These are phyloP conservation scores for Montipora cactus DNA, from an alignment of 64 coral and sea anemone species.

Conservation along the genomic window DNA sequence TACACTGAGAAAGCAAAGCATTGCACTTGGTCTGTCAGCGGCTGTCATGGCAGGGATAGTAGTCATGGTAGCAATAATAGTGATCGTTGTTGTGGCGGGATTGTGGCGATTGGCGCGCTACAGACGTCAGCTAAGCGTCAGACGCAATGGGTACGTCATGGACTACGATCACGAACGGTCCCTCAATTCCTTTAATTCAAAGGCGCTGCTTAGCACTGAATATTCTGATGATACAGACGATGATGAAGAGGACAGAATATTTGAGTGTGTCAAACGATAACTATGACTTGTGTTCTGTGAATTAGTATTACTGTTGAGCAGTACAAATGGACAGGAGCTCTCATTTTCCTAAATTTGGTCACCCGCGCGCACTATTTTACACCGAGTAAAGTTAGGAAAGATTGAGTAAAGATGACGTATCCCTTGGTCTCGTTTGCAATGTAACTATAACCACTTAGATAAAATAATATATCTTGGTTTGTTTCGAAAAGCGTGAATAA, in stretches of 20 bases:
- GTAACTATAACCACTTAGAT: neutral
- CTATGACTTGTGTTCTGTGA: neutral
- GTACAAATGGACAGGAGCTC: neutral
- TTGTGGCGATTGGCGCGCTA: conserved; percentile 75
- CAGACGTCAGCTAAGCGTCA: conserved; percentile 47
- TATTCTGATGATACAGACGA: conserved; percentile 98
- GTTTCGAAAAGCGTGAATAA: no score
- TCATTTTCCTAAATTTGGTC: no score
- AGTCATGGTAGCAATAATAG: conserved; percentile 53
- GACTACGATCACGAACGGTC: conserved; percentile 89
- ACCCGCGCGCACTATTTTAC: no score
- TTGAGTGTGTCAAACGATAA: conserved; percentile 80
- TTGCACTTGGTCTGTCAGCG: conserved; percentile 63
- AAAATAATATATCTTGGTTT: neutral
- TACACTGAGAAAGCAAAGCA: conserved; percentile 44
- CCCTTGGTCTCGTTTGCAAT: no score
- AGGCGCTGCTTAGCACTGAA: conserved; percentile 92
- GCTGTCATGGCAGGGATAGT: conserved; percentile 62
- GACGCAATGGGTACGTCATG: conserved; percentile 83
- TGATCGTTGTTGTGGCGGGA: conserved; percentile 63
- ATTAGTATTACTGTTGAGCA: neutral
- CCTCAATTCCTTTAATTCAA: conserved; percentile 95
- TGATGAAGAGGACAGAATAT: conserved; percentile 93
- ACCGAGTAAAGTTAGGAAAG: no score
- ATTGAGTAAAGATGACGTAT: no score